A percentile compares a stretch with the other conserved stretches of the same genome.
Conservation (phyloP, 2,888 invertebrate genomes). For the Linhomoeus sp. region DNA sequence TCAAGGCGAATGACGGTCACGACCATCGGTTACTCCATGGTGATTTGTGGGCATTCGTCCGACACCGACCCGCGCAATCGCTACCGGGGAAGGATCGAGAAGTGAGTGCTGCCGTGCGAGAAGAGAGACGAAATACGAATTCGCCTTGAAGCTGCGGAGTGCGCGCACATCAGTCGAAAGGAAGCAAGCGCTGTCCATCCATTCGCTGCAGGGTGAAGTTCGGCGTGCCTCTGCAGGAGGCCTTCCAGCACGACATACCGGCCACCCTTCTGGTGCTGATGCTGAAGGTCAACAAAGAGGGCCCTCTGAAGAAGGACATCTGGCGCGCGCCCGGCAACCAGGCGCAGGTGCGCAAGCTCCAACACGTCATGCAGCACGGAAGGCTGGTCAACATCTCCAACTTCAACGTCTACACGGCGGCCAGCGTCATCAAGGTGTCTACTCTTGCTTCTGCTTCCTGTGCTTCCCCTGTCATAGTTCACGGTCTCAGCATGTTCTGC, state of each 20-base stretch:
- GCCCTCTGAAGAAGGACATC: slow-evolving; percentile 73
- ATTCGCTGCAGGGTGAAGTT: slow-evolving; percentile 26
- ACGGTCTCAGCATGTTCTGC: too few relatives aligned
- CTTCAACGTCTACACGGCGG: slow-evolving; percentile 89
- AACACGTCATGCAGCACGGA: slow-evolving; percentile 27
- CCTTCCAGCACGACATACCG: slow-evolving; percentile 27
- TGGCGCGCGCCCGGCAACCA: slow-evolving; percentile 86
- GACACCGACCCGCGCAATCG: slow-evolving; percentile 15
- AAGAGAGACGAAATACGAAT: background rate
- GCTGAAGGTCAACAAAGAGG: slow-evolving; percentile 78
- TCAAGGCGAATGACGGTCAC: too few relatives aligned
- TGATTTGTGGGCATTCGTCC: slow-evolving; percentile 16
- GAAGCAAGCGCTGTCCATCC: too few relatives aligned
- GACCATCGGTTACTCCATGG: slow-evolving; percentile 5
- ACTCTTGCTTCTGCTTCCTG: background rate
- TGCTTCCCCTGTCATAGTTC: too few relatives aligned
- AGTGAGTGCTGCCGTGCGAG: slow-evolving; percentile 16
- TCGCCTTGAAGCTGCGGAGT: background rate
- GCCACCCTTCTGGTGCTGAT: slow-evolving; percentile 46
- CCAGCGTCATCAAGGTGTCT: slow-evolving; percentile 66
- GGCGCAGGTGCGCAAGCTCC: slow-evolving; percentile 32
- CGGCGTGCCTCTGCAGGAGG: slow-evolving; percentile 25
- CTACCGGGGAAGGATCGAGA: slow-evolving; percentile 25
- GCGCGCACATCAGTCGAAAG: too few relatives aligned
- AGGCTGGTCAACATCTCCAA: slow-evolving; percentile 37